Conservation (phyloP, 1,140 invertebrate species). For the Nephila pilipes region DNA sequence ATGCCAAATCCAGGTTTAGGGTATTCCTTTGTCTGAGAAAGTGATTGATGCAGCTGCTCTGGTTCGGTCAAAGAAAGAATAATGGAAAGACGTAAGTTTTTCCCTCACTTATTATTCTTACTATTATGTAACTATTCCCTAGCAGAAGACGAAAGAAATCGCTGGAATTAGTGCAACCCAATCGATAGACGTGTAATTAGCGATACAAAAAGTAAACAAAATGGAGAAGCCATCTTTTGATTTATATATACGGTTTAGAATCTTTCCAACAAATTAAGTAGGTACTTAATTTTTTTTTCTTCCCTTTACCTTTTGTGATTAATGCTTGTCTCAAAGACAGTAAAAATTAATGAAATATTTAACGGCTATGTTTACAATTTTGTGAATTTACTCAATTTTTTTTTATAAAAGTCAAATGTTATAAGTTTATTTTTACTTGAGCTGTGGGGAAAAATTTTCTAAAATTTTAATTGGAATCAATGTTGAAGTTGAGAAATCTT, state of each 20-base stretch:
- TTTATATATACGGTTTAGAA: conserved; percentile 14
- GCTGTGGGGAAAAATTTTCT: not conserved
- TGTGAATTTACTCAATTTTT: not conserved
- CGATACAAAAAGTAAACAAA: conserved; percentile 7
- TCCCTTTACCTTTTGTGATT: conserved; percentile 7
- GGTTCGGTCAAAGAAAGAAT: not conserved
- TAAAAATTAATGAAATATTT: not conserved
- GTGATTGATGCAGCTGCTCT: not conserved
- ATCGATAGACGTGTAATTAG: conserved; percentile 16
- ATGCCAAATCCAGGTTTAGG: conserved; percentile 29
- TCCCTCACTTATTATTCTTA: conserved; percentile 3
- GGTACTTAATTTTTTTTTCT: not conserved
- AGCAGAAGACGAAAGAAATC: not conserved
- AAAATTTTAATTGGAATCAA: no score
- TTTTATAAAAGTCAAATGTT: not conserved
- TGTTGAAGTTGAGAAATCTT: no score
- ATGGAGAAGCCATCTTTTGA: conserved; percentile 22
- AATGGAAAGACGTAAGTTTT: not conserved
- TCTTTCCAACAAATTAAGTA: conserved; percentile 29
- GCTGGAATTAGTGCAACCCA: not conserved
- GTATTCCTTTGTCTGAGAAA: conserved; percentile 12
- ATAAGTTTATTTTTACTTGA: not conserved
- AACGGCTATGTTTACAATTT: not conserved
- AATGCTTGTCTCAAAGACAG: not conserved
- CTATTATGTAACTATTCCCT: not conserved